A percentile compares a stretch with the other conserved stretches of the same genome.
These are phyloP conservation scores for Uropetala carovei DNA, from an alignment of 2,888 invertebrate genomes.

Conservation along the genomic window DNA sequence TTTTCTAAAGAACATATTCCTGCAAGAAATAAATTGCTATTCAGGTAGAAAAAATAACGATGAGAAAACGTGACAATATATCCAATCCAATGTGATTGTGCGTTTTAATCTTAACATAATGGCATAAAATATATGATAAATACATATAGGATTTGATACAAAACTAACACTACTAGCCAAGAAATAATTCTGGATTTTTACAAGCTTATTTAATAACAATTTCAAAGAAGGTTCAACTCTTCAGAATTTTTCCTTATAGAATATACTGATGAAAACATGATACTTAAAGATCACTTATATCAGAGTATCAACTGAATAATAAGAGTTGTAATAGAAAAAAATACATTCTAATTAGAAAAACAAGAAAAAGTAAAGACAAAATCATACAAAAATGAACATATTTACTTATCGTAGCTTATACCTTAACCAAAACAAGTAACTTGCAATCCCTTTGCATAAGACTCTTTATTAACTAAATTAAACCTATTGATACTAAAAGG, in stretches of 20 bases:
- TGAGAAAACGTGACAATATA: too few relatives aligned
- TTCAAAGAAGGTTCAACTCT: neutral
- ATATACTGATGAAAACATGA: neutral
- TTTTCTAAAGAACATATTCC: neutral
- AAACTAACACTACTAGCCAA: too few relatives aligned
- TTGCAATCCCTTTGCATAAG: too few relatives aligned
- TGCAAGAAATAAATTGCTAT: too few relatives aligned
- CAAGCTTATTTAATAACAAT: neutral
- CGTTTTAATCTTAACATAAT: neutral
- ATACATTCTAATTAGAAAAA: too few relatives aligned
- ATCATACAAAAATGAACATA: too few relatives aligned
- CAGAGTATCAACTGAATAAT: neutral
- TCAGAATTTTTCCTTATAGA: neutral
- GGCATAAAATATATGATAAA: neutral
- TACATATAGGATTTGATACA: neutral
- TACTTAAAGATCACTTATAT: neutral
- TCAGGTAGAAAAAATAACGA: too few relatives aligned
- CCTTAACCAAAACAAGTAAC: too few relatives aligned
- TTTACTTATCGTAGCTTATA: too few relatives aligned
- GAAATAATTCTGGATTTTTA: too few relatives aligned
- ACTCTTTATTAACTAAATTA: neutral
- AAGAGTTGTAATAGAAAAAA: neutral
- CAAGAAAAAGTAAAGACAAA: too few relatives aligned
- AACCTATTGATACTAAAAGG: neutral
- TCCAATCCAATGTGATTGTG: neutral